Evolutionary conservation across 2,113 vertebrate species (phyloP), one percentile per base, ranked within the genome.

Genomic region (Synchiropus splendidus): DNA sequence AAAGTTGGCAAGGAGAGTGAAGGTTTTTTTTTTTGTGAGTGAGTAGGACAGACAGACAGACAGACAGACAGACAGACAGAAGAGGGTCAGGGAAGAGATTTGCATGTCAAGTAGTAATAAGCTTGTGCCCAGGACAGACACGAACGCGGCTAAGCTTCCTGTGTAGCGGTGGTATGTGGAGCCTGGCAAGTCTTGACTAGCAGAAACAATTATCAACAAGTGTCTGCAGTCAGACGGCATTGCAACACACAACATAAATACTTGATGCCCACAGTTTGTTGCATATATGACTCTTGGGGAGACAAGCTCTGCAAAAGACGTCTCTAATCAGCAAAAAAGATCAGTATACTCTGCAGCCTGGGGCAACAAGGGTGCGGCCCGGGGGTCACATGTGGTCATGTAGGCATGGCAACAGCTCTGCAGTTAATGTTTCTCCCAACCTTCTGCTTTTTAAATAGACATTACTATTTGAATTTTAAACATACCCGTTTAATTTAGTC

Each of bases 41-140:
- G 13, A 47, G 33, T 18, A 36, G 11, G 37, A 16, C 18, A 16
- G 41, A 31, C 1, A n/a, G 45, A 11, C 16, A 50, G 54, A 56
- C 27, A 62, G 36, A 64, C 45, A 55, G 64, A 56, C 56, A 53
- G 61, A 78, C 64, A 58, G 70, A 72, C 62, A 66, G 74, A 75
- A 59, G 59, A 66, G 61, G 67, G 72, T 71, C 61, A 78, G 68
- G 53, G 63, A 70, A 67, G 72, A 74, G 75, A 78, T 80, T 78
- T 76, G 70, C 72, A 78, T 78, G 72, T 76, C 72, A 78, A 76
- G 67, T 55, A 70, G 70, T 70, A 67, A 76, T 70, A 70, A 70
- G 70, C 65, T 74, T 74, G 70, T 61, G 60, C 60, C 37, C 48
- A 51, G 63, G 50, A 62, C 45, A 66, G 48, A 67, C 58, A 37